phyloP scores from a whole-genome alignment of 2,797 vertebrate species.

The Gadopsis bispinosus region DNA sequence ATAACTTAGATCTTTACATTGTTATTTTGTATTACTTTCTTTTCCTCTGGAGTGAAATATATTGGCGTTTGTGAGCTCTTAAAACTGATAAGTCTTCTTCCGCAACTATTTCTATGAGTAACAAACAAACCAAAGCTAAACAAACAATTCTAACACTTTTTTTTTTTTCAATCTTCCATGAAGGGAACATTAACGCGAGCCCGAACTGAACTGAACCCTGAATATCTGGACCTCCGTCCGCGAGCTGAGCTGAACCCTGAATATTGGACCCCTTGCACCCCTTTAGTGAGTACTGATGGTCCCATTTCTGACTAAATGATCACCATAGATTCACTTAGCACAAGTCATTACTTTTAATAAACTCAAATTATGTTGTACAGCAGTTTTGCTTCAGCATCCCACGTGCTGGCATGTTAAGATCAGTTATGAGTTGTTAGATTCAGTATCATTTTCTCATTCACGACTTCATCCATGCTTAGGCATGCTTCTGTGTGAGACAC shows the following conservation, averaged over 20 bases:
- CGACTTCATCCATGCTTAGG: slow-evolving; percentile 40
- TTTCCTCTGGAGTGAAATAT: slow-evolving; percentile 1
- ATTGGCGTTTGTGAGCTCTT: slow-evolving; percentile 9
- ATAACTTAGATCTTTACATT: slow-evolving; percentile 9
- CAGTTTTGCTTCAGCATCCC: slow-evolving; percentile 42
- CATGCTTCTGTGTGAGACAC: slow-evolving; percentile 32
- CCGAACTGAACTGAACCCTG: slow-evolving; percentile 89
- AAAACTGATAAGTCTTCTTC: slow-evolving; percentile 15
- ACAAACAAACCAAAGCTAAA: slow-evolving; percentile 11
- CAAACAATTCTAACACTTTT: slow-evolving; percentile 66
- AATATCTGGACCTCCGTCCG: slow-evolving; percentile 89
- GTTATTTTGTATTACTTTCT: slow-evolving; percentile 27
- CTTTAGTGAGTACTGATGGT: slow-evolving; percentile 86
- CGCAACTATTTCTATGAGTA: slow-evolving; percentile 14
- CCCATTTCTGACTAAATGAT: slow-evolving; percentile 60
- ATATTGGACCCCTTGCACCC: slow-evolving; percentile 90
- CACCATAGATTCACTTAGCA: slow-evolving; percentile 56
- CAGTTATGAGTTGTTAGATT: slow-evolving; percentile 38
- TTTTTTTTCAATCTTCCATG: slow-evolving; percentile 73
- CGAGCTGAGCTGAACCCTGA: slow-evolving; percentile 88
- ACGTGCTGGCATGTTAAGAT: slow-evolving; percentile 31
- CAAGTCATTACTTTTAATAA: slow-evolving; percentile 53
- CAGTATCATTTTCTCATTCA: slow-evolving; percentile 45
- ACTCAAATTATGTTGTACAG: slow-evolving; percentile 32
- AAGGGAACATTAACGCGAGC: slow-evolving; percentile 89